Evolutionary conservation across 2,888 invertebrate species (phyloP), one percentile per base, ranked within the genome.

Genomic region (Hipparchia semele): DNA sequence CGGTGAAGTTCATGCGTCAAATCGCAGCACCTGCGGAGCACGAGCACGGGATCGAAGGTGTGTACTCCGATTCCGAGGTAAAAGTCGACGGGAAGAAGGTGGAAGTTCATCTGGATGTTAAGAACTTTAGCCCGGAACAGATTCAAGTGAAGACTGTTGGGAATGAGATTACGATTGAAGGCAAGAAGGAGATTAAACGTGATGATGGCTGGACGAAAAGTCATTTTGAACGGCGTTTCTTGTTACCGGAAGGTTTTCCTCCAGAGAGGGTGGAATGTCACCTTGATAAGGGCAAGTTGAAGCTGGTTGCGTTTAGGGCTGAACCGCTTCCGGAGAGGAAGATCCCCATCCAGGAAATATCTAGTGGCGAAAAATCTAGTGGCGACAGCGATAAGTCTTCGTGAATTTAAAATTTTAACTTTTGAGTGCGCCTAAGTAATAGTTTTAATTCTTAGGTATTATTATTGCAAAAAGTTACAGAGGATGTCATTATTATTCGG

Each of bases 81-180:
- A 92, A 94, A 74, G 87, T 92, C 33, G 95, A 95, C 81, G 95
- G 95, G n/a, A 95, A 96, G 80, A 96, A 96, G 74, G 96, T 96
- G 77, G 96, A 96, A 83, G 96, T 96, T 9, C 95, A 95, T 77
- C 88, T 97, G 80, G 97, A 97, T 83, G 97, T 97, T 0, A 95
- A 96, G 81, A 96, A 97, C 80, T 98, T 97, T 82, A 91, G 94
- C n/a, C 97, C 97, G 0, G 95, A 96, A 13, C 97, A 98, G 86
- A 95, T 98, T 56, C 94, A 95, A 8, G 97, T 98, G 33, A 97
- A 97, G 86, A 97, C 96, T 0, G 94, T 96, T 0, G 97, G 97
- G 7, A 95, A 96, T 77, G 95, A 94, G 71, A 95, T 98, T 45
- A 94, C 96, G 68, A 94, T 97, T n/a, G 96, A 97, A 86, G 97